A percentile compares a stretch with the other conserved stretches of the same genome.
These are phyloP conservation scores for Lasioglossum villosulum DNA, from an alignment of 2,888 invertebrate species.

Conservation along the genomic window DNA sequence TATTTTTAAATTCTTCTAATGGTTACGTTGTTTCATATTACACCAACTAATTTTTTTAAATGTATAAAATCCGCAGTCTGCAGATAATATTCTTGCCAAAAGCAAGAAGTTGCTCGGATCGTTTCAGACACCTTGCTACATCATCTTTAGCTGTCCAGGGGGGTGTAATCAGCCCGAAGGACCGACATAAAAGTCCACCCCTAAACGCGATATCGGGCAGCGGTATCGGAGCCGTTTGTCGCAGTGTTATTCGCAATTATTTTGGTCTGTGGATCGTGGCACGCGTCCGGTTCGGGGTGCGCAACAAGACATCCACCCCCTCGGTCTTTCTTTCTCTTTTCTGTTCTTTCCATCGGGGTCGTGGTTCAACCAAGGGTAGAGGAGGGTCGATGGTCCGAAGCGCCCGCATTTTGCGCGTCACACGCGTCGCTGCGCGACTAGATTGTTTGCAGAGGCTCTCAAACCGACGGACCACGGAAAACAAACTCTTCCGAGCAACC, in stretches of 20 bases:
- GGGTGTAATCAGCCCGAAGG: not conserved
- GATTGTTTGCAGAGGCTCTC: slow-evolving; percentile 85
- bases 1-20: no score
- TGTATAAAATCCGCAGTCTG: no score
- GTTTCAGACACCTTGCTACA: not conserved
- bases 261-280: slow-evolving; percentile 81
- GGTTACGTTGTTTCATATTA: not conserved
- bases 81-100: not conserved
- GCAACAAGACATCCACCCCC: slow-evolving; percentile 52
- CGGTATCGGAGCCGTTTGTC: slow-evolving; percentile 81
- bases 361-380: slow-evolving; percentile 69
- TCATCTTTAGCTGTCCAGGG: not conserved
- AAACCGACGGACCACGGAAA: slow-evolving; percentile 69
- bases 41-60: no score
- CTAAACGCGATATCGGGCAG: slow-evolving; percentile 70
- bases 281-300: slow-evolving; percentile 78
- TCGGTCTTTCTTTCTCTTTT: slow-evolving; percentile 35
- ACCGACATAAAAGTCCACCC: slow-evolving; percentile 45
- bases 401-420: slow-evolving; percentile 85
- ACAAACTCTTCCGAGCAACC: slow-evolving; percentile 62
- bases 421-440: slow-evolving; percentile 84
- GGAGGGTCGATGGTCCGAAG: slow-evolving; percentile 82
- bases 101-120: slow-evolving; percentile 5
- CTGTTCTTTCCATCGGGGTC: slow-evolving; percentile 62
- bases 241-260: slow-evolving; percentile 84